These are phyloP conservation scores for Luffia ferchaultella DNA, from an alignment of 2,888 invertebrate species.

Conservation along the genomic window DNA sequence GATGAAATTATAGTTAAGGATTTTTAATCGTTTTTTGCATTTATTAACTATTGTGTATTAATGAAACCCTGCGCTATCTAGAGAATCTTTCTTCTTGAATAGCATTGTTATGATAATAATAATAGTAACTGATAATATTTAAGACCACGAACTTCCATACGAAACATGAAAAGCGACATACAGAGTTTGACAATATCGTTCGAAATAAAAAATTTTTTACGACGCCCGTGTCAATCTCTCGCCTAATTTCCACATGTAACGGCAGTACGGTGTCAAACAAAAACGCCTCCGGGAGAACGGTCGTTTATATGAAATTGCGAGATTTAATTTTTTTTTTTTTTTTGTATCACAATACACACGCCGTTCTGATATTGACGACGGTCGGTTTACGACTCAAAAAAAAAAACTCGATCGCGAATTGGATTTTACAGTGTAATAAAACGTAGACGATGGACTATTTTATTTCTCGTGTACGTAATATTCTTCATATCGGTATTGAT, in stretches of 20 bases:
- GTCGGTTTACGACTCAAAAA: slow-evolving; percentile 24
- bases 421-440: slow-evolving; percentile 21
- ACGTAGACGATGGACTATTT: slow-evolving; percentile 18
- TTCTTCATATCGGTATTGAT: no score
- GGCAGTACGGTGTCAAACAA: slow-evolving; percentile 6
- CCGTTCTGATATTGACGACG: slow-evolving; percentile 9
- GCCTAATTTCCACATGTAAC: slow-evolving; percentile 3
- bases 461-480: not conserved
- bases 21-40: no score
- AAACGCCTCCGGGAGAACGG: slow-evolving; percentile 17
- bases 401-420: slow-evolving; percentile 23
- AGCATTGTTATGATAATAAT: no score
- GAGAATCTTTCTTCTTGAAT: no score
- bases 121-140: no score
- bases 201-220: not conserved
- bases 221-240: not conserved
- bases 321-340: slow-evolving; percentile 30
- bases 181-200: not conserved
- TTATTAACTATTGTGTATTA: no score
- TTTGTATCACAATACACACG: not conserved
- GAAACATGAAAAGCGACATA: no score
- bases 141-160: no score
- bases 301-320: slow-evolving; percentile 25
- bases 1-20: no score
- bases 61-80: no score